Evolutionary conservation across 2,113 vertebrate genomes (phyloP), one percentile per base, ranked within the genome.

Genomic region (Anguilla rostrata): DNA sequence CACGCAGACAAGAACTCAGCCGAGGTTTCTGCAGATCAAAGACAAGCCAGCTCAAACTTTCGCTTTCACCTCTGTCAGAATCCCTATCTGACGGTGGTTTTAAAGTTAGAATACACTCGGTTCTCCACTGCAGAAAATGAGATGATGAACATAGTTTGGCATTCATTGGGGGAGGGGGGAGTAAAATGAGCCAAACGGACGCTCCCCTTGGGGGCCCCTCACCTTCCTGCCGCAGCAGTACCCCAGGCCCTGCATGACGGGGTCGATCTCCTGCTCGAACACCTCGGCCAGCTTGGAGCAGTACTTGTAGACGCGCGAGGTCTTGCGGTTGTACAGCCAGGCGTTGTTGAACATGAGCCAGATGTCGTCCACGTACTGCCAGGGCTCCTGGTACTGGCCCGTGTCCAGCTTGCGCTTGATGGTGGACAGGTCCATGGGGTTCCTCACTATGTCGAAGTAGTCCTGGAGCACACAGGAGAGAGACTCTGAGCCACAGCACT

Each of bases 321-420:
- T 99, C 95, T 99, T 99, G 89, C 98, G 97, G 90, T 99, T 99
- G 93, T 99, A 99, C 5, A 99, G 96, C 98, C 98, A 99, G 53
- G 98, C 98, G 0, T 99, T 99, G 94, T 99, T 99, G 90, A 99
- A 99, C 98, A 99, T 99, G 11, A 99, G 89, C 98, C 98, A 99
- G 60, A 99, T 97, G 0, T 99, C 98, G 0, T 99, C 98, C 86
- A 99, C 98, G 0, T 99, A 99, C 83, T 99, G 98, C 98, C 98
- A 99, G 1, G 98, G 98, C 83, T 99, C 98, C 78, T 99, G 98
- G 91, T 99, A 99, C 89, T 99, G 98, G 82, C 98, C 98, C 0
- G 98, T 99, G 90, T 99, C 98, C 84, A 99, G 93, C 90, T 99
- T 99, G 9, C 98, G 96, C 86, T 99, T 99, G 90, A 99, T 99